Conservation (phyloP, 1,140 invertebrate species). For the Rhizoglyphus robini region DNA sequence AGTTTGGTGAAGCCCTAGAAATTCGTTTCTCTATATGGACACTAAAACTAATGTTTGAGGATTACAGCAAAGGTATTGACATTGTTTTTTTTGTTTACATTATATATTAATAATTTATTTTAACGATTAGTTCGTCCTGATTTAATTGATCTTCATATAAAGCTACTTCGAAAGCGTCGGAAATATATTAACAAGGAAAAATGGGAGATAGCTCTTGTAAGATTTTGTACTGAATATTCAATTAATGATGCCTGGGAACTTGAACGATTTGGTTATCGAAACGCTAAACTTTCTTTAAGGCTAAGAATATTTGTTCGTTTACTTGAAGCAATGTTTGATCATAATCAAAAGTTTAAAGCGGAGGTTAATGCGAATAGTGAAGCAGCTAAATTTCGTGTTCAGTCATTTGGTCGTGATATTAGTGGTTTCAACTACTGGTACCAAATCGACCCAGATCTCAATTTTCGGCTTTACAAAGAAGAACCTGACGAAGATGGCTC, state of each 20-base stretch:
- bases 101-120: constrained; percentile 20
- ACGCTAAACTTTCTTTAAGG: constrained; percentile 71
- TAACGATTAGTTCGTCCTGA: constrained; percentile 30
- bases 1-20: constrained; percentile 65
- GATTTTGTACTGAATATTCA: constrained; percentile 76
- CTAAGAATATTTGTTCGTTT: constrained; percentile 65
- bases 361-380: constrained; percentile 65
- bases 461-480: constrained; percentile 80
- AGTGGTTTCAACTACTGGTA: constrained; percentile 82
- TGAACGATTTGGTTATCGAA: constrained; percentile 87
- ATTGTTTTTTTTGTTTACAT: not conserved
- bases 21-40: constrained; percentile 47
- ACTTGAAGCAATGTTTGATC: constrained; percentile 85
- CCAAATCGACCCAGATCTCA: constrained; percentile 71
- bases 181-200: constrained; percentile 67
- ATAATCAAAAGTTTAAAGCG: constrained; percentile 80
- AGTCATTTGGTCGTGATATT: constrained; percentile 77
- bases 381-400: constrained; percentile 59
- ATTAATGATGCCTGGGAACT: constrained; percentile 89
- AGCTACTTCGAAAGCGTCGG: constrained; percentile 63
- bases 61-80: constrained; percentile 55
- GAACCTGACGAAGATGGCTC: constrained; percentile 80
- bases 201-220: constrained; percentile 77
- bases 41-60: constrained; percentile 72
- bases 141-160: constrained; percentile 70